Percentiles rank a stretch among this genome's conserved stretches.
Conservation (phyloP, 1,140 invertebrate species). For the Acromyrmex heyeri region DNA sequence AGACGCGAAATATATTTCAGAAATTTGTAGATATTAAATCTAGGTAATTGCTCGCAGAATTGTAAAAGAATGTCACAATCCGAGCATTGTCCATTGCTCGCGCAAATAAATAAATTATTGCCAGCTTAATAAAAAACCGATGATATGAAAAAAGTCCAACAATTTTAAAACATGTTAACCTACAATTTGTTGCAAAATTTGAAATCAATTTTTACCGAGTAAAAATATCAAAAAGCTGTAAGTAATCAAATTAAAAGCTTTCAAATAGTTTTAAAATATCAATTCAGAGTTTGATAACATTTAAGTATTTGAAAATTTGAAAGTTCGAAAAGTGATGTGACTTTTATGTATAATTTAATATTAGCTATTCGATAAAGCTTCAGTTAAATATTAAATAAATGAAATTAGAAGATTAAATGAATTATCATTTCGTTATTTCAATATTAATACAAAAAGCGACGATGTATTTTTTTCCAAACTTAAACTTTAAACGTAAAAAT, state of each 20-base stretch:
- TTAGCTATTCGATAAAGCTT: not conserved
- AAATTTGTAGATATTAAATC: not conserved
- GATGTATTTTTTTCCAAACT: not conserved
- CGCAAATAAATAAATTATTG: slow-evolving; percentile 1
- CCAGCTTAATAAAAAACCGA: not conserved
- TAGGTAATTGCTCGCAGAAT: not conserved
- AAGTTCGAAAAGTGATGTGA: not conserved
- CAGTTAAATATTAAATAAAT: slow-evolving; percentile 22
- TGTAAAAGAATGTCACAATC: not conserved
- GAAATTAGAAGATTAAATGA: not conserved
- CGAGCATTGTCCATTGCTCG: not conserved
- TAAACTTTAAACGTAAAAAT: too few species aligned
- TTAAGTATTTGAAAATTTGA: not conserved
- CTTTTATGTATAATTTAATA: not conserved
- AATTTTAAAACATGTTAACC: not conserved
- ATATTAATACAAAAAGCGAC: slow-evolving; percentile 19
- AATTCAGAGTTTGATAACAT: not conserved
- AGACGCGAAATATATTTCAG: not conserved
- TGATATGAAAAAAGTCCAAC: not conserved
- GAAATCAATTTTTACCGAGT: not conserved
- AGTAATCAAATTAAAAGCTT: not conserved
- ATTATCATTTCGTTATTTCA: slow-evolving; percentile 11
- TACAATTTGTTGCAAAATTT: not conserved
- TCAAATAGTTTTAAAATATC: not conserved
- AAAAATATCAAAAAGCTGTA: not conserved